Evolutionary conservation across 92 coral and sea anemone species (phyloP).

Genomic region (Heliopora coerulea): DNA sequence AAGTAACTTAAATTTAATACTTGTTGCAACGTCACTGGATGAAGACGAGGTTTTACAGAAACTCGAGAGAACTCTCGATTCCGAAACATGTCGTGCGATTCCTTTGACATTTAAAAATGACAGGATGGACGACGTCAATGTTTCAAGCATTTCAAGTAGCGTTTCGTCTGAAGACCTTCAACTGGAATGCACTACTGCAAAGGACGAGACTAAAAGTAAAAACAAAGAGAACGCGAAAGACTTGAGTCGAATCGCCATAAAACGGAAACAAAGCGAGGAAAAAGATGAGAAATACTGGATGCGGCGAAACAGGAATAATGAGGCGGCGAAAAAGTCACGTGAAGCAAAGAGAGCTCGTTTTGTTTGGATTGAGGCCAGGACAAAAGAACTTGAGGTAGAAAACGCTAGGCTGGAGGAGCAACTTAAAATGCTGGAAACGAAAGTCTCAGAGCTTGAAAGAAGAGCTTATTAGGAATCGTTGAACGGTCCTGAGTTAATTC

Average conservation of each 20-base stretch:
- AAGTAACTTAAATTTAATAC: slow-evolving; percentile 17
- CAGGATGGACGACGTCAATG: neutral
- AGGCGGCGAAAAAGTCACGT: slow-evolving; percentile 35
- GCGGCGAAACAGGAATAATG: slow-evolving; percentile 37
- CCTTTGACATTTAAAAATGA: slow-evolving; percentile 11
- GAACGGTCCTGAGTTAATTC: too few relatives aligned
- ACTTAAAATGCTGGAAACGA: slow-evolving; percentile 53
- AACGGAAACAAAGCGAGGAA: neutral
- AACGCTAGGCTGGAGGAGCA: slow-evolving; percentile 62
- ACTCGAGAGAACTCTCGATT: slow-evolving; percentile 13
- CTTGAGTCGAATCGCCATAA: neutral
- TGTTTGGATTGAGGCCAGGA: slow-evolving; percentile 25
- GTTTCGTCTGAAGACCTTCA: neutral
- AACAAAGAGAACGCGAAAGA: too few relatives aligned
- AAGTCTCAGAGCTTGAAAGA: slow-evolving; percentile 51
- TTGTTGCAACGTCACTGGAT: slow-evolving; percentile 33
- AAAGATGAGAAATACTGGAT: slow-evolving; percentile 38
- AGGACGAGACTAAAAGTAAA: neutral
- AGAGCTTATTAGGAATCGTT: too few relatives aligned
- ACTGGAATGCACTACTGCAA: neutral
- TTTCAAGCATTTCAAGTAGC: too few relatives aligned
- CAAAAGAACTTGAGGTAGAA: slow-evolving; percentile 62
- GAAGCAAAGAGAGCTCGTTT: slow-evolving; percentile 34
- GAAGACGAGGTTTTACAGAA: slow-evolving; percentile 8
- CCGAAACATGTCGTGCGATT: slow-evolving; percentile 15